Base-by-base conservation (phyloP, 2,888 invertebrate genomes). In the Drosophila lutescens region DNA sequence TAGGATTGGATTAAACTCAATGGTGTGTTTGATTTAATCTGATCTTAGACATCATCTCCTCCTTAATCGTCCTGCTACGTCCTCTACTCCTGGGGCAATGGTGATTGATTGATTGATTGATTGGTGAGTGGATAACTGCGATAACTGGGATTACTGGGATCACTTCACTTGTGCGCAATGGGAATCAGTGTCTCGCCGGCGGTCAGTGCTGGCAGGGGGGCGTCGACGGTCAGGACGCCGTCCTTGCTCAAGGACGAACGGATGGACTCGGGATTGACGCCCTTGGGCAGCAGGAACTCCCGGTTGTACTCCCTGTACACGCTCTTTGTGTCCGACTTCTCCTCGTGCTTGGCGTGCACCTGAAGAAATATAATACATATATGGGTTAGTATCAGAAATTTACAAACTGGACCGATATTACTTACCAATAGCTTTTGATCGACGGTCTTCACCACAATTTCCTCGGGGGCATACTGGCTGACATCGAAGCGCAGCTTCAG, bases 301-400 rank as follows among this genome's bases (percentile, higher is more conserved):
- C 98, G 95, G 93, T 98, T 98, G 95, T 99, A 99, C 93, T 99
- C 99, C 93, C 98, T 95, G 94, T 98, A 99, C 74, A 98, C 98
- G 46, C 98, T 97, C 93, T 98, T 98, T 91, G 97, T 97, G 93
- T 98, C 98, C 56, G 97, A 95, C 93, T 98, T 98, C 93, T 99
- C 99, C 93, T 99, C 98, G 93, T 99, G 99, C 93, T 98, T 98
- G 74, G 99, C 99, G 91, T 98, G 98, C 55, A 98, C 98, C 98
- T 98, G 93, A 55, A 6, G 5, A 26, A 26, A 26, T 26, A 0
- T 5, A 26, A 26, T 26, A 5, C 5, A 26, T 6, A 26, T 5
- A 26, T 2, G n/a, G n/a, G 26, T 26, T 26, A 26, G 4, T 26
- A 26, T 26, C 26, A 26, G 4, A 26, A 3, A 2, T 20, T 20